These are phyloP conservation scores for Carcharodon carcharias DNA, from an alignment of 2,797 vertebrate species.

Conservation along the genomic window DNA sequence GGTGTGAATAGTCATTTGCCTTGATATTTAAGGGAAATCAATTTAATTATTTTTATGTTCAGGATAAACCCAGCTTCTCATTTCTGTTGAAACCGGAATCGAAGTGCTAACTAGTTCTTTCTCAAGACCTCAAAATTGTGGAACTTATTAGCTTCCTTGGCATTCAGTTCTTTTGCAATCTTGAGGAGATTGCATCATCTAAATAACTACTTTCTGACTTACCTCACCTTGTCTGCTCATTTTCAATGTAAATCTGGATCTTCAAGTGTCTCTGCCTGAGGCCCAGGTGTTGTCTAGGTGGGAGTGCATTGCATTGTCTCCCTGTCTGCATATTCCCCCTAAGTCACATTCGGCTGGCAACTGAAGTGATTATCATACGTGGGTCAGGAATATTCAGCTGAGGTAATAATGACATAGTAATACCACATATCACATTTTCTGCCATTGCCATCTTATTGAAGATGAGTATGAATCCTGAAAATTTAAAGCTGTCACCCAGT, in stretches of 20 bases:
- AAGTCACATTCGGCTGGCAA: too few relatives aligned
- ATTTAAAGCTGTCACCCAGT: neutral
- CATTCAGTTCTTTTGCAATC: neutral
- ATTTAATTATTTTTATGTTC: neutral
- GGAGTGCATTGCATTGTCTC: neutral
- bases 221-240: neutral
- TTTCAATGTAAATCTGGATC: neutral
- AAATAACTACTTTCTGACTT: neutral
- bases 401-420: neutral
- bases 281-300: neutral
- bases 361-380: too few relatives aligned
- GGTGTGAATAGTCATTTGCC: neutral
- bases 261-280: neutral
- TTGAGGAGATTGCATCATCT: neutral
- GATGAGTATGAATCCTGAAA: too few relatives aligned
- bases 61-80: neutral
- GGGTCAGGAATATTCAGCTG: neutral
- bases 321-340: too few relatives aligned
- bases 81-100: neutral
- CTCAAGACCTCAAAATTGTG: neutral
- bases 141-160: neutral
- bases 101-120: neutral
- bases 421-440: neutral
- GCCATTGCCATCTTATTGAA: neutral
- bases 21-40: neutral